Evolutionary conservation across 2,113 vertebrate species (phyloP).

Genomic region (Himantopus leucocephalus): DNA sequence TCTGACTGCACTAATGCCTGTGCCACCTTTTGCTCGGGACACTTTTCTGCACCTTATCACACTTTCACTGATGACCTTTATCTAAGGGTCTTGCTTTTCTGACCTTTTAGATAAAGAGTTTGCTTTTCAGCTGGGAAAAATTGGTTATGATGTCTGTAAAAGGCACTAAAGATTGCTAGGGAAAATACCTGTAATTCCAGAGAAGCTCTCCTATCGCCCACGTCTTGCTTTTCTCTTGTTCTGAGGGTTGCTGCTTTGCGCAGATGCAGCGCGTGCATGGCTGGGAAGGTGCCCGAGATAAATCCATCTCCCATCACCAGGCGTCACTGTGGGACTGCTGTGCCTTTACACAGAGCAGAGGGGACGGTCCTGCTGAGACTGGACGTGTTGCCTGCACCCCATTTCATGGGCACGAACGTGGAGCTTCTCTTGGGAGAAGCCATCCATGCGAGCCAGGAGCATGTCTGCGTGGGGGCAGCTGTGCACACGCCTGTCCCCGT

Average conservation of each 20-base stretch:
- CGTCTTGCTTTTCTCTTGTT: neutral
- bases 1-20: neutral
- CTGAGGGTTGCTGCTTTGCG: neutral
- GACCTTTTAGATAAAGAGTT: neutral
- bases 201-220: neutral
- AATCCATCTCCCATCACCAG: neutral
- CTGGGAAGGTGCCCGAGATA: neutral
- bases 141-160: neutral
- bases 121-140: neutral
- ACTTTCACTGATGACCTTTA: neutral
- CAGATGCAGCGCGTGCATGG: accelerated
- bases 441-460: neutral
- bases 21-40: neutral
- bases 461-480: neutral
- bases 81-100: neutral
- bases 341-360: neutral
- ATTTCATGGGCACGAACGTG: accelerated
- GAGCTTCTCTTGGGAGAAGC: neutral
- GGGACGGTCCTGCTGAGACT: neutral
- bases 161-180: neutral
- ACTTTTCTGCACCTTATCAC: neutral
- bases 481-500: accelerated
- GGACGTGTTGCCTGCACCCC: neutral
- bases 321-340: neutral
- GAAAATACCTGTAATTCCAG: neutral